phyloP scores from a whole-genome alignment of 2,888 invertebrate species.

The Eupithecia dodoneata region DNA sequence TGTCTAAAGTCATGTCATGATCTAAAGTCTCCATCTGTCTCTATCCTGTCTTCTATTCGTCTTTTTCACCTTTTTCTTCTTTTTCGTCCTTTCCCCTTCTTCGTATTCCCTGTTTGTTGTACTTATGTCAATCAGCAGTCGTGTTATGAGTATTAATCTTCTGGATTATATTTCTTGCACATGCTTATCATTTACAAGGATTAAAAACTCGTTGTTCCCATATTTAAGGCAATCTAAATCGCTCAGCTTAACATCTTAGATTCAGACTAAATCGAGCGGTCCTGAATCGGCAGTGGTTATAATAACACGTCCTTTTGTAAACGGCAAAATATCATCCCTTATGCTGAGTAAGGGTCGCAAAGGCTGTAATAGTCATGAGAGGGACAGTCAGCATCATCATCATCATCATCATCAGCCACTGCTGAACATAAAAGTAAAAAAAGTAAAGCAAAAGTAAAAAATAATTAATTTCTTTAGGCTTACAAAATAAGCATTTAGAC shows the following conservation, averaged over 20 bases:
- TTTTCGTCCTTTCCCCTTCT: too few species aligned
- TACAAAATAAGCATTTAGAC: too few species aligned
- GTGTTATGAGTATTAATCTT: not conserved
- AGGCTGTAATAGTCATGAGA: conserved; percentile 4
- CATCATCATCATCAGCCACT: too few species aligned
- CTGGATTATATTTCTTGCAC: not conserved
- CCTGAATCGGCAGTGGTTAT: not conserved
- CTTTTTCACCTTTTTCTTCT: too few species aligned
- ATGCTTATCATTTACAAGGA: not conserved
- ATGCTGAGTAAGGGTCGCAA: conserved; percentile 8
- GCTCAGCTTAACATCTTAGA: not conserved
- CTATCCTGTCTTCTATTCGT: too few species aligned
- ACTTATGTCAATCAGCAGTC: not conserved
- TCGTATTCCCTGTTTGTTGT: too few species aligned
- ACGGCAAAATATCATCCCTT: conserved; percentile 14
- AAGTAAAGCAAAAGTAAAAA: too few species aligned
- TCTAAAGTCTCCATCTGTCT: too few species aligned
- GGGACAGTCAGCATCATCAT: not conserved
- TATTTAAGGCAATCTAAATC: not conserved
- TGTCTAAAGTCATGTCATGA: too few species aligned
- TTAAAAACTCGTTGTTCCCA: not conserved
- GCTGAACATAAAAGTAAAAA: too few species aligned
- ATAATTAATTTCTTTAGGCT: too few species aligned
- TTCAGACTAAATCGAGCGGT: not conserved
- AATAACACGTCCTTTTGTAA: conserved; percentile 5